Percentiles rank a stretch among this genome's conserved stretches.
These are phyloP conservation scores for Norana najaformis DNA, from an alignment of 2,888 invertebrate genomes.

Conservation along the genomic window DNA sequence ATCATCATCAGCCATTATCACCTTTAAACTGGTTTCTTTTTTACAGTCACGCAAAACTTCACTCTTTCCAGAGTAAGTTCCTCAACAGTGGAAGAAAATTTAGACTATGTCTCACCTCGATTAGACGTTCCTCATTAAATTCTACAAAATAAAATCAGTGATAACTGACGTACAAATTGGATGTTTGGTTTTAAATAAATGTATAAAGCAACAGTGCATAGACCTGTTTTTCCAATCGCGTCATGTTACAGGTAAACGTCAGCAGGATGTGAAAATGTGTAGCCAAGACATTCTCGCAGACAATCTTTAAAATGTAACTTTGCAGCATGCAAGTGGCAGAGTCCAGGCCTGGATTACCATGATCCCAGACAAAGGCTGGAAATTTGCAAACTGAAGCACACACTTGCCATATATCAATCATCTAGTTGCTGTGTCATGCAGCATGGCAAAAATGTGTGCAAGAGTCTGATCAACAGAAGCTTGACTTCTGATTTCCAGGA, in stretches of 20 bases:
- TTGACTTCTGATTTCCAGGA: too few relatives aligned
- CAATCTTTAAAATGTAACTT: too few relatives aligned
- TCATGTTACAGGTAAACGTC: not conserved
- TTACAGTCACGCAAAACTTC: constrained; percentile 21
- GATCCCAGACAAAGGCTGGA: too few relatives aligned
- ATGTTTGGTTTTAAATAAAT: not conserved
- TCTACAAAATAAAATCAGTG: not conserved
- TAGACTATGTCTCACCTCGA: not conserved
- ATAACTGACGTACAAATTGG: not conserved
- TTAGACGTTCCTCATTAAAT: not conserved
- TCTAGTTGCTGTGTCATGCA: too few relatives aligned
- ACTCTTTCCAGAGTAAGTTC: not conserved
- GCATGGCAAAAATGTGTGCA: too few relatives aligned
- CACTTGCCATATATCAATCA: too few relatives aligned
- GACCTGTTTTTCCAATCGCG: not conserved
- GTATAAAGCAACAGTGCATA: not conserved
- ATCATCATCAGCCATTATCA: not conserved
- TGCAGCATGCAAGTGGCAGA: too few relatives aligned
- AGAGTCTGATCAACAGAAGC: too few relatives aligned
- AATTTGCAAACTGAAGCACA: too few relatives aligned
- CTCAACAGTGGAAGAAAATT: not conserved
- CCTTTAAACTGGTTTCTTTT: not conserved
- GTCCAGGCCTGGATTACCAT: too few relatives aligned
- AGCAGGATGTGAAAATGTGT: not conserved
- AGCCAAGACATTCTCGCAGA: not conserved